Conservation (phyloP, 2,888 invertebrate species). For the Andrena dorsata region DNA sequence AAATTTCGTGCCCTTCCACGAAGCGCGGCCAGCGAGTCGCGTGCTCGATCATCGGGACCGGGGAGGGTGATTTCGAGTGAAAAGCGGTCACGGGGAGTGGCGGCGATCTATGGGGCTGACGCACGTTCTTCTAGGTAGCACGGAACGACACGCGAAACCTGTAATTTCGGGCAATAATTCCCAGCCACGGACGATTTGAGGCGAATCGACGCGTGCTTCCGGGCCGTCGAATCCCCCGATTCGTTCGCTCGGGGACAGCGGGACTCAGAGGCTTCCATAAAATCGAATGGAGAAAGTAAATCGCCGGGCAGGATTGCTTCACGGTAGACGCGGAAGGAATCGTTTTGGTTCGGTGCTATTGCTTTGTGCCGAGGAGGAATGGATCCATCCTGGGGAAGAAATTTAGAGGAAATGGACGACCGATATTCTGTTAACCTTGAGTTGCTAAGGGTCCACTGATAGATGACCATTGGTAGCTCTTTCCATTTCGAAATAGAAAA, state of each 20-base stretch:
- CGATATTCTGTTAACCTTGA: too few species aligned
- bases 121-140: conserved; percentile 25
- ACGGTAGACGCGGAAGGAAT: conserved; percentile 44
- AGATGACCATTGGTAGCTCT: too few species aligned
- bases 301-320: conserved; percentile 72
- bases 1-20: conserved; percentile 45
- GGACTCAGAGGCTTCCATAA: conserved; percentile 64
- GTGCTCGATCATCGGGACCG: conserved; percentile 52
- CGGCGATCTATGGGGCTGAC: conserved; percentile 16
- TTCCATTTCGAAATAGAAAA: too few species aligned
- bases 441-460: too few species aligned
- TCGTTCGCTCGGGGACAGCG: conserved; percentile 36
- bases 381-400: neutral
- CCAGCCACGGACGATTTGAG: conserved; percentile 79
- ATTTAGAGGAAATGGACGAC: neutral
- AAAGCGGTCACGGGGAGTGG: conserved; percentile 34
- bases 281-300: conserved; percentile 77
- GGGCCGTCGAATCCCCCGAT: conserved; percentile 63
- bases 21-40: conserved; percentile 31
- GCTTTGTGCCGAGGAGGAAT: conserved; percentile 22
- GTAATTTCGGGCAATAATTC: conserved; percentile 79
- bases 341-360: conserved; percentile 34
- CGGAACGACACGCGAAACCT: conserved; percentile 68
- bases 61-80: conserved; percentile 35
- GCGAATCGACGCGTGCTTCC: conserved; percentile 80